phyloP scores from a whole-genome alignment of 2,888 invertebrate genomes.

The Koerneria pararmatus region DNA sequence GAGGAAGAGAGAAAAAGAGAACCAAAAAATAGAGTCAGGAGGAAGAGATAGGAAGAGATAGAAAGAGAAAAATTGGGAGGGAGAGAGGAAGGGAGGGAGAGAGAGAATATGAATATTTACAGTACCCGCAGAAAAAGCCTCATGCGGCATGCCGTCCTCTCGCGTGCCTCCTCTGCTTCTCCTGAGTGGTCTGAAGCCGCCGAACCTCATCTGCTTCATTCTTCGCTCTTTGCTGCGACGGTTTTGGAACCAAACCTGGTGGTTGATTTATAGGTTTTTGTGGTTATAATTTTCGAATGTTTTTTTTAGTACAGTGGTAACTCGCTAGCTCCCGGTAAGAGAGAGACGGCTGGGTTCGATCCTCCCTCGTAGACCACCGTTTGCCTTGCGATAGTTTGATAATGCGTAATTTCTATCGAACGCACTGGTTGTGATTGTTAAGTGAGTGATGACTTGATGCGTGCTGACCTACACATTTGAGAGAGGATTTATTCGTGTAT shows the following conservation, averaged over 20 bases:
- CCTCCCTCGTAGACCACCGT: too few relatives aligned
- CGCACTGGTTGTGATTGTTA: too few relatives aligned
- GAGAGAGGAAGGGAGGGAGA: neutral
- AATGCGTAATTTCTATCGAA: too few relatives aligned
- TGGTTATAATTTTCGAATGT: too few relatives aligned
- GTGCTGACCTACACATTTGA: too few relatives aligned
- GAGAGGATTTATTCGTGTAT: too few relatives aligned
- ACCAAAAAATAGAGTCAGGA: conserved; percentile 9
- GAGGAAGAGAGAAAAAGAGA: too few relatives aligned
- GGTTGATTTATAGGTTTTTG: too few relatives aligned
- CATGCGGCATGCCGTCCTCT: conserved; percentile 19
- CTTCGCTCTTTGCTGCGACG: conserved; percentile 94
- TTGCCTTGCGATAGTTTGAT: too few relatives aligned
- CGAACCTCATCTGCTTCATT: conserved; percentile 83
- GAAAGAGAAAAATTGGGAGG: neutral
- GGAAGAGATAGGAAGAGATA: neutral
- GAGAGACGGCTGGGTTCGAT: neutral
- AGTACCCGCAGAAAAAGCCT: neutral
- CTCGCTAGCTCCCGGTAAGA: neutral
- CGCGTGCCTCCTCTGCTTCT: conserved; percentile 41
- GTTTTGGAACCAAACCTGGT: conserved; percentile 99
- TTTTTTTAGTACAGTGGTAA: too few relatives aligned
- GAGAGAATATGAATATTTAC: neutral
- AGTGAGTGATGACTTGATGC: too few relatives aligned
- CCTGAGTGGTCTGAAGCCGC: conserved; percentile 46